phyloP scores from a whole-genome alignment of 2,113 vertebrate genomes.

The Eleginops maclovinus region DNA sequence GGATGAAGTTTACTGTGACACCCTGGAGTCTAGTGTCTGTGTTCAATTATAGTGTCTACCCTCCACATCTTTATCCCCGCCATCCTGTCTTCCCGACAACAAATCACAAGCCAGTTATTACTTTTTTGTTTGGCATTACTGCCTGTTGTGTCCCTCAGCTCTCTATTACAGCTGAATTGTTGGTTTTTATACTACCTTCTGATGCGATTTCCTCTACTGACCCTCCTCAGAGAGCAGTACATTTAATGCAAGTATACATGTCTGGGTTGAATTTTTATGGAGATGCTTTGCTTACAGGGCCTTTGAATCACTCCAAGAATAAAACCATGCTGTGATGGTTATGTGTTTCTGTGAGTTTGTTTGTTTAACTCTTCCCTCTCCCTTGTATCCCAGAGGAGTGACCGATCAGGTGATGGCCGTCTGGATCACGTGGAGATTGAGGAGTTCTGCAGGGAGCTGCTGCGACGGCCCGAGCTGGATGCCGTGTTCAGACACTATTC shows the following conservation, averaged over 20 bases:
- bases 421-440: slow-evolving; percentile 93
- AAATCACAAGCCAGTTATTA: slow-evolving; percentile 54
- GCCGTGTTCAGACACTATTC: slow-evolving; percentile 90
- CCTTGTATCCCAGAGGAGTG: slow-evolving; percentile 86
- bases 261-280: slow-evolving; percentile 29
- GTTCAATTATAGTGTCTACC: slow-evolving; percentile 56
- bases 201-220: slow-evolving; percentile 13
- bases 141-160: slow-evolving; percentile 39
- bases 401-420: slow-evolving; percentile 86
- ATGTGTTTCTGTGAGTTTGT: slow-evolving; percentile 1
- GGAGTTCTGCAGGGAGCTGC: slow-evolving; percentile 91
- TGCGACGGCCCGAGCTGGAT: slow-evolving; percentile 93
- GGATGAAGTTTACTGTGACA: slow-evolving; percentile 24
- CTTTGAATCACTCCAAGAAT: slow-evolving; percentile 43
- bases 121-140: slow-evolving; percentile 48
- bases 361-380: neutral
- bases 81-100: slow-evolving; percentile 36
- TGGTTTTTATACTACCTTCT: slow-evolving; percentile 37
- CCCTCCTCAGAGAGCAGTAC: slow-evolving; percentile 15
- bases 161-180: slow-evolving; percentile 36
- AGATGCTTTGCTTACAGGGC: slow-evolving; percentile 25
- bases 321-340: slow-evolving; percentile 2
- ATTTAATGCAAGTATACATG: slow-evolving; percentile 42
- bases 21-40: slow-evolving; percentile 47
- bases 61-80: slow-evolving; percentile 8